Percentiles rank a stretch among this genome's conserved stretches.
Conservation (phyloP, 2,888 invertebrate species). For the Cyclophora punctaria region DNA sequence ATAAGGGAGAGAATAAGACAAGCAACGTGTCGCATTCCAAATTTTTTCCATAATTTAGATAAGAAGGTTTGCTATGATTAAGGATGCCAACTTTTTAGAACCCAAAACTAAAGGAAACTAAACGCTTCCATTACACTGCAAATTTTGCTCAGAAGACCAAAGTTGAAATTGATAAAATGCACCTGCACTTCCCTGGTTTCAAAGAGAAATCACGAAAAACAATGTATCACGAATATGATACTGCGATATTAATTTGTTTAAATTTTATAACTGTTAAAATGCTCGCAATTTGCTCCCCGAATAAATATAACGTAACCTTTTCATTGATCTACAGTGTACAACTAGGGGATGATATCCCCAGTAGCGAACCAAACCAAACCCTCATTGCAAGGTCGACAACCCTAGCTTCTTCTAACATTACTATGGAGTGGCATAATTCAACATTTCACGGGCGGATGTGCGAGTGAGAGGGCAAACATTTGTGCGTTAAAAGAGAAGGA, state of each 20-base stretch:
- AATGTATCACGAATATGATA: no score
- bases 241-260: no score
- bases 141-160: no score
- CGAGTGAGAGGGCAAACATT: constrained; percentile 29
- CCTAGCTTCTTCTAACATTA: constrained; percentile 38
- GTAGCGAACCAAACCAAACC: constrained; percentile 19
- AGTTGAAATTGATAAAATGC: no score
- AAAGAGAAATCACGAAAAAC: no score
- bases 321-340: constrained; percentile 10
- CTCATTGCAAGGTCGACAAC: constrained; percentile 28
- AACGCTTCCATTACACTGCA: no score
- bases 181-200: no score
- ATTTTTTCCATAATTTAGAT: constrained; percentile 73
- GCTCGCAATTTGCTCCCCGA: background rate
- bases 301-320: background rate
- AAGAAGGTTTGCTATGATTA: constrained; percentile 72
- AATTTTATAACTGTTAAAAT: background rate
- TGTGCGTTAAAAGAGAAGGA: constrained; percentile 27
- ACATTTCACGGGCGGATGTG: constrained; percentile 42
- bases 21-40: constrained; percentile 61
- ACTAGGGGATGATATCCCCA: constrained; percentile 18
- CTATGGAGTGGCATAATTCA: constrained; percentile 46
- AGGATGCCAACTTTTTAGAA: constrained; percentile 38
- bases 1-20: constrained; percentile 43
- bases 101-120: no score